A percentile compares a stretch with the other conserved stretches of the same genome.
phyloP scores from a whole-genome alignment of 2,888 invertebrate genomes.

The Aquatica leii region DNA sequence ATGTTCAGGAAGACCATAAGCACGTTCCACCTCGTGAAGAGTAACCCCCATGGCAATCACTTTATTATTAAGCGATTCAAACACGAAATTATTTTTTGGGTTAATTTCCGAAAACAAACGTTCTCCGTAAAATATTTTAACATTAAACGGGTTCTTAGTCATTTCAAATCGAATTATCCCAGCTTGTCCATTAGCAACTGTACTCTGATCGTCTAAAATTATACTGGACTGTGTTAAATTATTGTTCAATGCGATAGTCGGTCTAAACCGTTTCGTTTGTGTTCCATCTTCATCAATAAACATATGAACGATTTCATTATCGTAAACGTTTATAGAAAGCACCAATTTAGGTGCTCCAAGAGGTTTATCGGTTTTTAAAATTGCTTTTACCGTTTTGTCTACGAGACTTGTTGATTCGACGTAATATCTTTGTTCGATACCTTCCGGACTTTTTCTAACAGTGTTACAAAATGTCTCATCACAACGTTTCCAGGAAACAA shows the following conservation, averaged over 20 bases:
- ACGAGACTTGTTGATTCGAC: neutral
- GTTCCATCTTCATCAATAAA: slow-evolving; percentile 82
- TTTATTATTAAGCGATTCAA: slow-evolving; percentile 63
- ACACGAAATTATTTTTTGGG: slow-evolving; percentile 28
- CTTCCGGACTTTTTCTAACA: slow-evolving; percentile 8
- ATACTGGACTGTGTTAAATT: slow-evolving; percentile 53
- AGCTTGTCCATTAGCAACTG: too few species aligned
- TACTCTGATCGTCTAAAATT: too few species aligned
- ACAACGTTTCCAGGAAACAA: slow-evolving; percentile 22
- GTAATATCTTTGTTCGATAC: slow-evolving; percentile 58
- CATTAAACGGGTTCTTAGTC: slow-evolving; percentile 73
- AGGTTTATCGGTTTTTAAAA: neutral
- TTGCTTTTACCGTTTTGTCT: neutral
- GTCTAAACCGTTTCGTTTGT: slow-evolving; percentile 73
- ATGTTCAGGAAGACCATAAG: slow-evolving; percentile 96
- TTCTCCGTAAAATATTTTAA: slow-evolving; percentile 76
- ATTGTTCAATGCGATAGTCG: slow-evolving; percentile 74
- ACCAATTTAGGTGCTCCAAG: slow-evolving; percentile 57
- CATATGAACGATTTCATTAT: slow-evolving; percentile 77
- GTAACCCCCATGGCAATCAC: slow-evolving; percentile 90
- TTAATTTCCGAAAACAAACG: slow-evolving; percentile 73
- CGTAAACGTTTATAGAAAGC: slow-evolving; percentile 65
- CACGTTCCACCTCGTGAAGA: slow-evolving; percentile 88
- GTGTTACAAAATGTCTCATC: slow-evolving; percentile 24
- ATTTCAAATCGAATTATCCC: slow-evolving; percentile 6